Conservation (phyloP, 2,797 vertebrate genomes). For the Aldrovandia affinis region DNA sequence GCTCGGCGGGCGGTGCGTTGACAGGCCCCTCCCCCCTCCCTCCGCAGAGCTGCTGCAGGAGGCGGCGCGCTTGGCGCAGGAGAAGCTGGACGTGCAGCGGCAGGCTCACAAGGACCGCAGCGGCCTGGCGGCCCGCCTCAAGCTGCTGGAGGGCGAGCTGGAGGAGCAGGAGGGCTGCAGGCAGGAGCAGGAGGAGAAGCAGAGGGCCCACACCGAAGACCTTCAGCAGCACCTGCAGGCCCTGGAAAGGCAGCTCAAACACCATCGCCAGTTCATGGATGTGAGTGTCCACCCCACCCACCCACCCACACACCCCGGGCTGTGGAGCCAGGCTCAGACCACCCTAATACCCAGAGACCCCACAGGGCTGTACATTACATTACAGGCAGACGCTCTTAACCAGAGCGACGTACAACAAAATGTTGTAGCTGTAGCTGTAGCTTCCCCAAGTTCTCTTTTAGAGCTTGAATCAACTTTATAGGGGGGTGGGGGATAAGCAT, state of each 20-base stretch:
- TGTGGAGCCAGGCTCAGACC: too few relatives aligned
- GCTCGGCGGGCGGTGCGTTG: neutral
- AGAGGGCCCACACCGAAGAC: slow-evolving; percentile 77
- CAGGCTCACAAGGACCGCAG: slow-evolving; percentile 89
- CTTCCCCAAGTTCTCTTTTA: neutral
- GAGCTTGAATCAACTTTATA: too few relatives aligned
- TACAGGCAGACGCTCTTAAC: too few relatives aligned
- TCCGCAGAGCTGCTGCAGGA: slow-evolving; percentile 82
- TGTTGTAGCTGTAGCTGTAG: neutral
- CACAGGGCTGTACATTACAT: too few relatives aligned
- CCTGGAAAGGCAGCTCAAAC: slow-evolving; percentile 92
- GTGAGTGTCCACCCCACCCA: slow-evolving; percentile 62
- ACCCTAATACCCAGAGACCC: too few relatives aligned
- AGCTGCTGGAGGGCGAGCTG: slow-evolving; percentile 82
- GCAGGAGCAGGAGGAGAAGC: slow-evolving; percentile 72
- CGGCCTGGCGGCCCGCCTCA: slow-evolving; percentile 79
- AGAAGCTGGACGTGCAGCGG: slow-evolving; percentile 84
- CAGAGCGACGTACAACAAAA: too few relatives aligned
- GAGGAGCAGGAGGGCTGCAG: slow-evolving; percentile 85
- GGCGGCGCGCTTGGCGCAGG: slow-evolving; percentile 79
- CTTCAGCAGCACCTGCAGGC: slow-evolving; percentile 84
- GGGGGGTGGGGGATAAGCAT: neutral
- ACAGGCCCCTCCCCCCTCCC: neutral
- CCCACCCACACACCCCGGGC: too few relatives aligned
- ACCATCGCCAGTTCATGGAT: slow-evolving; percentile 92